These are phyloP conservation scores for Thecocarcelia acutangulata DNA, from an alignment of 2,888 invertebrate species.

Conservation along the genomic window DNA sequence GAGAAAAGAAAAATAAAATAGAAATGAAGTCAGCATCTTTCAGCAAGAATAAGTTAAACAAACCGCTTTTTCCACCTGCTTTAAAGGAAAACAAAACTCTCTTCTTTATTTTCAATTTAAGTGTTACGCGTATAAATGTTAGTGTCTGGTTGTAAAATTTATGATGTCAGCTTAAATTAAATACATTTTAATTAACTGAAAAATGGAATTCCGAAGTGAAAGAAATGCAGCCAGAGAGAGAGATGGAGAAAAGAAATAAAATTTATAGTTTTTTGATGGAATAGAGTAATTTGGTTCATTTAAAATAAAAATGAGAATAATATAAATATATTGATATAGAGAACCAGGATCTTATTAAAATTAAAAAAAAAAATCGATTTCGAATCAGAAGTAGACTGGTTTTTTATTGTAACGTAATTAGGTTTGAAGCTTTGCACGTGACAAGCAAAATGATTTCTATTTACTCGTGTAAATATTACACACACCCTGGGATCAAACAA, in stretches of 20 bases:
- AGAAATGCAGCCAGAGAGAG: not conserved
- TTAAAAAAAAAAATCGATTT: too few relatives aligned
- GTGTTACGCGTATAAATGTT: not conserved
- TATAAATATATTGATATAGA: too few relatives aligned
- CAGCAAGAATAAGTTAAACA: constrained; percentile 49
- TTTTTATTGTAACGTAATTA: too few relatives aligned
- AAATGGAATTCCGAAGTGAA: constrained; percentile 57
- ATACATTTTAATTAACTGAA: constrained; percentile 71
- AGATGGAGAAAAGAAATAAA: not conserved
- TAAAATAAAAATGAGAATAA: too few relatives aligned
- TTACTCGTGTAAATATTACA: too few relatives aligned
- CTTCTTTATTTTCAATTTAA: constrained; percentile 24
- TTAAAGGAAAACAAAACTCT: constrained; percentile 52
- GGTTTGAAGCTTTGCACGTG: too few relatives aligned
- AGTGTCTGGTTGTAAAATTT: constrained; percentile 60
- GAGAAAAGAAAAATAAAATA: constrained; percentile 8
- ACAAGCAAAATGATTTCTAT: too few relatives aligned
- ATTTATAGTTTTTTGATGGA: not conserved
- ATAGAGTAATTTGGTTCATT: not conserved
- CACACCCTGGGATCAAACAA: too few relatives aligned
- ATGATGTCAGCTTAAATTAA: constrained; percentile 69
- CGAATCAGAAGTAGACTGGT: too few relatives aligned
- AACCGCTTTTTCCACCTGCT: constrained; percentile 12
- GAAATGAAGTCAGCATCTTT: constrained; percentile 39
- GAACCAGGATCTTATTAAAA: not conserved